These are phyloP conservation scores for Pipra filicauda DNA, from an alignment of 2,113 vertebrate genomes.

Conservation along the genomic window DNA sequence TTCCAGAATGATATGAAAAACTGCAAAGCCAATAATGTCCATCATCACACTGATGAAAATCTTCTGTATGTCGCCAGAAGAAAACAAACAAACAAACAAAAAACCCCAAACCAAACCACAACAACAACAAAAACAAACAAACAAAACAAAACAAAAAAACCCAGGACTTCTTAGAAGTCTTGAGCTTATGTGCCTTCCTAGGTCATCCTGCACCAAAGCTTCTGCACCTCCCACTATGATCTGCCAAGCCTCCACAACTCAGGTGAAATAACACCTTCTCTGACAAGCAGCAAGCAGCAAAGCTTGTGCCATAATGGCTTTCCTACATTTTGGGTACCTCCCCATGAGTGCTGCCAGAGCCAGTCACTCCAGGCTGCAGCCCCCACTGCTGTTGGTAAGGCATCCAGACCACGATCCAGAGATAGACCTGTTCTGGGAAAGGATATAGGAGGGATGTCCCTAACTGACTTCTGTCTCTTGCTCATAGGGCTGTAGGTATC, in stretches of 20 bases:
- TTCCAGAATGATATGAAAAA: neutral
- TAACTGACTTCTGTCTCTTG: neutral
- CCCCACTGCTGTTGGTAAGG: neutral
- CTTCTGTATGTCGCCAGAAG: neutral
- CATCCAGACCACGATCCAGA: neutral
- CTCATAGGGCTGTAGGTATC: neutral
- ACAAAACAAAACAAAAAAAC: too few relatives aligned
- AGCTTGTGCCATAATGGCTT: neutral
- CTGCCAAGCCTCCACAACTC: neutral
- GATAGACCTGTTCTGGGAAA: neutral
- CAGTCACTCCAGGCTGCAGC: neutral
- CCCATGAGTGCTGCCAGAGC: rapidly evolving
- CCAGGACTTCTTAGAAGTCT: neutral
- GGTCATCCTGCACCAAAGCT: neutral
- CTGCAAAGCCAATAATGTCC: neutral
- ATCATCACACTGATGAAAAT: neutral
- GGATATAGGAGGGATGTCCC: neutral
- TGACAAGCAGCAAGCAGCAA: neutral
- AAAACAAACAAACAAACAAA: neutral
- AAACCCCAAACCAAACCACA: too few relatives aligned
- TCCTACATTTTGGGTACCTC: neutral
- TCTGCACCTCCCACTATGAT: neutral
- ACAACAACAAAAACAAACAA: too few relatives aligned
- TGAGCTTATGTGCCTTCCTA: neutral
- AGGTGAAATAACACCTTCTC: neutral